These are phyloP conservation scores for Sylvicola cinctus DNA, from an alignment of 2,888 invertebrate genomes.

Conservation along the genomic window DNA sequence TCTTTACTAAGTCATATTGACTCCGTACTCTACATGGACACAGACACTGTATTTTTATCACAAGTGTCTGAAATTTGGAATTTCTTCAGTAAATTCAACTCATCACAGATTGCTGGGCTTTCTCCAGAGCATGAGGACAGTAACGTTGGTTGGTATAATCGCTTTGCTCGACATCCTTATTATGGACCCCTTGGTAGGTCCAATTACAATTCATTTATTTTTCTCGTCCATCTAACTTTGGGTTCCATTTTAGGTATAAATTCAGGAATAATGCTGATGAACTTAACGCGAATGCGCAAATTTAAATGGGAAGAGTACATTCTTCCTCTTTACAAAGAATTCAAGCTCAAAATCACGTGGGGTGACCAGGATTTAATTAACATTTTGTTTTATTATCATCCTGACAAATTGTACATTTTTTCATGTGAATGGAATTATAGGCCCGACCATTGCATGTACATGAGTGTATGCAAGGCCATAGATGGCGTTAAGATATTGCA, in stretches of 20 bases:
- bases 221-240: background rate
- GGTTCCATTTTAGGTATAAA: constrained; percentile 49
- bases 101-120: constrained; percentile 68
- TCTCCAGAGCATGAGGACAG: constrained; percentile 80
- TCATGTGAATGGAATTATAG: constrained; percentile 82
- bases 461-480: constrained; percentile 51
- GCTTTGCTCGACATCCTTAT: constrained; percentile 88
- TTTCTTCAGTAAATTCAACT: constrained; percentile 63
- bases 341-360: constrained; percentile 75
- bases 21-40: constrained; percentile 78
- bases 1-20: constrained; percentile 57
- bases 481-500: constrained; percentile 67
- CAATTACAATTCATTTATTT: too few relatives aligned
- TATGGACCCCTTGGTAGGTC: constrained; percentile 37
- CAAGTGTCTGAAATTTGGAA: constrained; percentile 67
- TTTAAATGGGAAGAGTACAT: constrained; percentile 75
- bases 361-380: constrained; percentile 94
- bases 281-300: constrained; percentile 71
- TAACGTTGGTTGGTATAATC: constrained; percentile 88
- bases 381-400: constrained; percentile 62
- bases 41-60: constrained; percentile 73
- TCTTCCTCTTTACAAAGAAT: constrained; percentile 64
- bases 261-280: constrained; percentile 96
- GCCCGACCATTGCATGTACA: constrained; percentile 92
- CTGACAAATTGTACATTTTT: constrained; percentile 57